These are phyloP conservation scores for Taxidea taxus DNA, from an alignment of 2,113 vertebrate species.

Conservation along the genomic window DNA sequence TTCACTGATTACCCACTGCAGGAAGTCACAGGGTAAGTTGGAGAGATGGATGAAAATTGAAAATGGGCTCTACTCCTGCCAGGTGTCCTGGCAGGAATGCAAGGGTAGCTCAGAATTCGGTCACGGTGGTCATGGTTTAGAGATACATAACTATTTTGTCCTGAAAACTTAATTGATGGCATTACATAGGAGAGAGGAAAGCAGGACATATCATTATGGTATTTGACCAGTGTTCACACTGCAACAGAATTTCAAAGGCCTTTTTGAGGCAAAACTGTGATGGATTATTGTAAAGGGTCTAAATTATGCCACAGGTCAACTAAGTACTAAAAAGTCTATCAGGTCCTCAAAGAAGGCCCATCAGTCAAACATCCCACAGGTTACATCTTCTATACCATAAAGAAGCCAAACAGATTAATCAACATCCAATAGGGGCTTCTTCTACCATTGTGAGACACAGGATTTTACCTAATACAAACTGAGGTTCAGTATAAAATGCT, in stretches of 20 bases:
- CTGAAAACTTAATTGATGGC: conserved; percentile 33
- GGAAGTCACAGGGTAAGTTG: neutral
- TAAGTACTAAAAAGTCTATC: neutral
- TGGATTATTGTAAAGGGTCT: neutral
- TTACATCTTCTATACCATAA: neutral
- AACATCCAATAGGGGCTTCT: neutral
- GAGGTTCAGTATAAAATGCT: neutral
- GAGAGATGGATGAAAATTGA: neutral
- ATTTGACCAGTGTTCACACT: neutral
- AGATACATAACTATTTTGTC: neutral
- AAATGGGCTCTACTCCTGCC: neutral
- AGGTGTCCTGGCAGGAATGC: conserved; percentile 46
- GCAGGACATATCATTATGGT: neutral
- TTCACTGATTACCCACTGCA: neutral
- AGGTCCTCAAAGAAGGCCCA: neutral
- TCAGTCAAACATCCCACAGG: neutral
- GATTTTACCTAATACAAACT: neutral
- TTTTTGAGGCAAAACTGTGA: conserved; percentile 32
- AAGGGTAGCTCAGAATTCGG: neutral
- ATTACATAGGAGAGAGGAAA: neutral
- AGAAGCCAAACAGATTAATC: conserved; percentile 2
- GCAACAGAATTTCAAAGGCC: conserved; percentile 25
- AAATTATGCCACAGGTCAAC: neutral
- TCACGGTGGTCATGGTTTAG: neutral
- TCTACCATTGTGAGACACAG: neutral